Evolutionary conservation across 2,888 invertebrate genomes (phyloP), one percentile per base, ranked within the genome.

Genomic region (Lutraria lutraria): DNA sequence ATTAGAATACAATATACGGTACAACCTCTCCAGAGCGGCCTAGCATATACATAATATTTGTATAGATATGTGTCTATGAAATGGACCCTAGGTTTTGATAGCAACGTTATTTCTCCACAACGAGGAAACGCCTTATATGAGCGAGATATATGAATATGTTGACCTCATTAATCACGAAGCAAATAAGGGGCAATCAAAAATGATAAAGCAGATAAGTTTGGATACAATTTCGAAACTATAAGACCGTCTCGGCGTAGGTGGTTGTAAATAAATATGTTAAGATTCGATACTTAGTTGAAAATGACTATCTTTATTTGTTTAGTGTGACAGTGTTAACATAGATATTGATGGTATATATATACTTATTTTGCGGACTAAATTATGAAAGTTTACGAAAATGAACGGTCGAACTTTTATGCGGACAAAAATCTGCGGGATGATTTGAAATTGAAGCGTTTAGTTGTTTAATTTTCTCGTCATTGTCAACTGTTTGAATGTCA

Each of bases 211-310:
- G 31, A 76, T 76, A 76, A 10, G 16, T 19, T 34, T 76, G 31
- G 34, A 34, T 68, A 68, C 63, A 68, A 31, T 31, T 76, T 76
- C 31, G 31, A 31, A 13, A 76, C 34, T 31, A 34, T 76, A 16
- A 76, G 29, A 76, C 16, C 76, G 19, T 31, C 29, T 19, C 34
- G 15, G 34, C 31, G 34, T 76, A 31, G 31, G 31, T 0, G 15
- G 21, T 76, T 34, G 76, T 76, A 76, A 76, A 76, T 76, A 76
- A 76, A 76, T 34, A 76, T 76, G 76, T 76, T 31, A 76, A 76
- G 76, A 34, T 31, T 10, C 19, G 34, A 31, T 13, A 12, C 16
- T 76, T 31, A 0, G 34, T 76, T 15, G 31, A 76, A 16, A 76
- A 31, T 76, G 31, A 34, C 31, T 15, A 19, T 76, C 76, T 76